A percentile compares a stretch with the other conserved stretches of the same genome.
These are phyloP conservation scores for Galaxea fascicularis DNA, from an alignment of 92 coral and sea anemone genomes.

Conservation along the genomic window DNA sequence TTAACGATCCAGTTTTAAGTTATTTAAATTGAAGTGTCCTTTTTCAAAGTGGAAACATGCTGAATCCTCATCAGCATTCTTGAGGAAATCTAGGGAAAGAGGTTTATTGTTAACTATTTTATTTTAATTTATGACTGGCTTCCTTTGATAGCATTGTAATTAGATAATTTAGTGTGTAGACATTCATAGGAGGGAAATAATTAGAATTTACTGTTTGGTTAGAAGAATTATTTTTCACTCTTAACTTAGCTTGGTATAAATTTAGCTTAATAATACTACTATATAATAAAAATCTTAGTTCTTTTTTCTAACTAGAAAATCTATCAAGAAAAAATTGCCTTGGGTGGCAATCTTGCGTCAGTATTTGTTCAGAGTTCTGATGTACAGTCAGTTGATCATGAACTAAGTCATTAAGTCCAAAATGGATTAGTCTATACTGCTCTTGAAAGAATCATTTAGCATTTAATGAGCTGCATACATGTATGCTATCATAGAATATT, in stretches of 20 bases:
- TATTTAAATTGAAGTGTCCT: too few relatives aligned
- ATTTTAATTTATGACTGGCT: neutral
- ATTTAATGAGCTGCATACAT: neutral
- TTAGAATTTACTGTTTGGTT: too few relatives aligned
- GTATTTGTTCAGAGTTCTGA: neutral
- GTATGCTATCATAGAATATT: neutral
- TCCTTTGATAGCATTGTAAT: too few relatives aligned
- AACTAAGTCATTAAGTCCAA: neutral
- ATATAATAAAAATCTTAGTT: too few relatives aligned
- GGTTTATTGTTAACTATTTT: too few relatives aligned
- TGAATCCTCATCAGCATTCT: neutral
- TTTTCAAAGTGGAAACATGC: neutral
- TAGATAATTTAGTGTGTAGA: neutral
- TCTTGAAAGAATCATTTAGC: neutral
- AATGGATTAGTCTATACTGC: neutral
- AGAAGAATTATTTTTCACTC: too few relatives aligned
- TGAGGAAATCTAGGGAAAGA: neutral
- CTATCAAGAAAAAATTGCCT: neutral
- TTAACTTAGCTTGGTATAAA: too few relatives aligned
- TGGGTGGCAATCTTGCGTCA: neutral
- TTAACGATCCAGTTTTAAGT: neutral
- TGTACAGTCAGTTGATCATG: constrained; percentile 11
- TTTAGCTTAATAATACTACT: too few relatives aligned
- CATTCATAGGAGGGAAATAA: neutral
- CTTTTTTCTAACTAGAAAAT: too few relatives aligned